A percentile compares a stretch with the other conserved stretches of the same genome.
These are phyloP conservation scores for Drosophila suzukii DNA, from an alignment of 1,140 invertebrate species.

Conservation along the genomic window DNA sequence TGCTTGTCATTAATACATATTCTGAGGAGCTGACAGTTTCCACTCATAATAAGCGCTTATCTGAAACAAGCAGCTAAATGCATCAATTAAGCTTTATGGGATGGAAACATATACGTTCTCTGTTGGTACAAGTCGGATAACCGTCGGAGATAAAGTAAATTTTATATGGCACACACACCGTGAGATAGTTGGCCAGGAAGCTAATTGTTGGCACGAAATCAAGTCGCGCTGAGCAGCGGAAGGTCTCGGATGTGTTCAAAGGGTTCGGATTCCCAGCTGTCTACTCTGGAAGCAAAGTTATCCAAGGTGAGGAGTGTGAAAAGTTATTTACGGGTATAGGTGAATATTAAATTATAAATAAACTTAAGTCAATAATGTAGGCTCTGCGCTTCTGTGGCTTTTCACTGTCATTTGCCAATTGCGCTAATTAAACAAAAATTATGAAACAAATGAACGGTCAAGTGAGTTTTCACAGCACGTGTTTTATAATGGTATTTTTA, in stretches of 20 bases:
- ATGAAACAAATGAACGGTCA: slow-evolving; percentile 27
- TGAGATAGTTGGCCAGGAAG: slow-evolving; percentile 45
- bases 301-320: slow-evolving; percentile 24
- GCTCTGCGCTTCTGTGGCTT: slow-evolving; percentile 47
- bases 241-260: neutral
- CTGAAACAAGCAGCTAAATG: slow-evolving; percentile 63
- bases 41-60: slow-evolving; percentile 57
- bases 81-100: slow-evolving; percentile 72
- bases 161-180: slow-evolving; percentile 18
- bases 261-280: slow-evolving; percentile 1
- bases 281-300: neutral
- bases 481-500: slow-evolving; percentile 22
- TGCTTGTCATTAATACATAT: slow-evolving; percentile 13
- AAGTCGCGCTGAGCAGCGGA: neutral
- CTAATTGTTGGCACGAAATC: slow-evolving; percentile 2
- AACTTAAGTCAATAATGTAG: slow-evolving; percentile 28
- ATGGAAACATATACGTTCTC: slow-evolving; percentile 35
- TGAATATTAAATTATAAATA: slow-evolving; percentile 23
- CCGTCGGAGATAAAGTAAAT: slow-evolving; percentile 18
- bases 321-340: slow-evolving; percentile 10
- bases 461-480: slow-evolving; percentile 32
- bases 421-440: slow-evolving; percentile 58
- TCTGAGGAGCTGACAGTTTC: slow-evolving; percentile 36
- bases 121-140: slow-evolving; percentile 30
- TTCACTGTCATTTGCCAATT: slow-evolving; percentile 49